These are phyloP conservation scores for Drosophila paracracens DNA, from an alignment of 2,888 invertebrate genomes.

Conservation along the genomic window DNA sequence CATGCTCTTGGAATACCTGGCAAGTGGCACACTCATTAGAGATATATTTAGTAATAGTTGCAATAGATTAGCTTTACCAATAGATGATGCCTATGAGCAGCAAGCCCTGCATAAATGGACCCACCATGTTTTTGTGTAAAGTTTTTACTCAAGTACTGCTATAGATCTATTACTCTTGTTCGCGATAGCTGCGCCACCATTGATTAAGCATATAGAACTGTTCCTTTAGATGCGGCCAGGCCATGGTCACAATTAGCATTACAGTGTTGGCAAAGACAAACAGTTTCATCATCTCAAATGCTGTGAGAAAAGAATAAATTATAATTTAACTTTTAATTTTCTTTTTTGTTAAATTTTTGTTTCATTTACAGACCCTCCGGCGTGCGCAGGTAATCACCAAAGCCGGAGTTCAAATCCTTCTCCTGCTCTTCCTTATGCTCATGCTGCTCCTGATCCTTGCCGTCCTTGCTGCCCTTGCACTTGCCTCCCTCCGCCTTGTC, in stretches of 20 bases:
- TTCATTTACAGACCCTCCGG: conserved; percentile 83
- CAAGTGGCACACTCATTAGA: background rate
- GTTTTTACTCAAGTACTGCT: conserved; percentile 5
- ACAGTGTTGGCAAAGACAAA: conserved; percentile 92
- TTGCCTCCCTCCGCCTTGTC: conserved; percentile 52
- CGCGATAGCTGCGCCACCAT: conserved; percentile 83
- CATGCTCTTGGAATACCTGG: conserved; percentile 85
- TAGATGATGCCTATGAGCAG: conserved; percentile 89
- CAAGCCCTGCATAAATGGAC: conserved; percentile 87
- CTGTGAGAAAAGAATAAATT: conserved; percentile 79
- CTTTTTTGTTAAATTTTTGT: background rate
- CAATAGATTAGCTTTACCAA: conserved; percentile 88
- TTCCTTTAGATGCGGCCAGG: conserved; percentile 90
- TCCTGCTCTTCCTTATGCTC: conserved; percentile 67
- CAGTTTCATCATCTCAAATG: conserved; percentile 91
- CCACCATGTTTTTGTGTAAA: conserved; percentile 86
- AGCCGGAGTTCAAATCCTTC: conserved; percentile 84
- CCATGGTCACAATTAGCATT: conserved; percentile 89
- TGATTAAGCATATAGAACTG: conserved; percentile 86
- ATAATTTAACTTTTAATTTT: background rate
- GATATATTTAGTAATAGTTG: background rate
- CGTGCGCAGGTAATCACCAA: conserved; percentile 84
- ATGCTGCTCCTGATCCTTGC: conserved; percentile 35
- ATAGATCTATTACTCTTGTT: conserved; percentile 30
- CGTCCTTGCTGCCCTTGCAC: conserved; percentile 33